A percentile compares a stretch with the other conserved stretches of the same genome.
These are phyloP conservation scores for Ooceraea biroi DNA, from an alignment of 1,140 invertebrate species.

Conservation along the genomic window DNA sequence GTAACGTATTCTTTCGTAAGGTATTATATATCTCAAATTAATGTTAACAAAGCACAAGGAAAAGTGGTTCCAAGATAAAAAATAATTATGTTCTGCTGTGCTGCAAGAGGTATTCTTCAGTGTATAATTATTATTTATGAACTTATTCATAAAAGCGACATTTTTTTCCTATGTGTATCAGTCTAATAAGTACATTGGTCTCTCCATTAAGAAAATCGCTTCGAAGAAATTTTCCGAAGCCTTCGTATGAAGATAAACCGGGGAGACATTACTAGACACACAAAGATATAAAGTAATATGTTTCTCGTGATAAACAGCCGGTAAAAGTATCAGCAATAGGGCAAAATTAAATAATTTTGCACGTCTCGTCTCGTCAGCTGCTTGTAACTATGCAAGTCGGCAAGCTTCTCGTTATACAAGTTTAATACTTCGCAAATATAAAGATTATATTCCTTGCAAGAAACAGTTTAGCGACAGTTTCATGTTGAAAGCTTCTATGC, in stretches of 20 bases:
- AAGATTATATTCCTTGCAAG: conserved; percentile 41
- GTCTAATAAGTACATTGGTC: conserved; percentile 71
- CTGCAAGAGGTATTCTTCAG: conserved; percentile 19
- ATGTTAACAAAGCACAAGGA: conserved; percentile 16
- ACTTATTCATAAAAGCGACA: conserved; percentile 23
- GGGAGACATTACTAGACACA: background rate
- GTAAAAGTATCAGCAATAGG: conserved; percentile 42
- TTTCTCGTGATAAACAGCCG: conserved; percentile 27
- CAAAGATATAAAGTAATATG: conserved; percentile 28
- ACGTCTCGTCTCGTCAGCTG: conserved; percentile 6
- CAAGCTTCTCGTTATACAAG: conserved; percentile 59
- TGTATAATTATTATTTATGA: conserved; percentile 14
- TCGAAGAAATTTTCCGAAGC: background rate
- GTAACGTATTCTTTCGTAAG: conserved; percentile 4
- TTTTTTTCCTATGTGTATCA: conserved; percentile 20
- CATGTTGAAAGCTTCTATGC: conserved; percentile 48
- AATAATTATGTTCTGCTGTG: conserved; percentile 39
- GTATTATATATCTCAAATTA: conserved; percentile 1
- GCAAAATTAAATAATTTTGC: conserved; percentile 16
- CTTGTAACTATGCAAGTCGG: conserved; percentile 1
- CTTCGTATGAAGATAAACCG: background rate
- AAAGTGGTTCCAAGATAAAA: background rate
- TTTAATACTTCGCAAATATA: conserved; percentile 63
- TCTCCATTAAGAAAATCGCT: conserved; percentile 19
- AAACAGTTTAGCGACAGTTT: conserved; percentile 62